Evolutionary conservation across 2,113 vertebrate genomes (phyloP).

Genomic region (Channa maculata): DNA sequence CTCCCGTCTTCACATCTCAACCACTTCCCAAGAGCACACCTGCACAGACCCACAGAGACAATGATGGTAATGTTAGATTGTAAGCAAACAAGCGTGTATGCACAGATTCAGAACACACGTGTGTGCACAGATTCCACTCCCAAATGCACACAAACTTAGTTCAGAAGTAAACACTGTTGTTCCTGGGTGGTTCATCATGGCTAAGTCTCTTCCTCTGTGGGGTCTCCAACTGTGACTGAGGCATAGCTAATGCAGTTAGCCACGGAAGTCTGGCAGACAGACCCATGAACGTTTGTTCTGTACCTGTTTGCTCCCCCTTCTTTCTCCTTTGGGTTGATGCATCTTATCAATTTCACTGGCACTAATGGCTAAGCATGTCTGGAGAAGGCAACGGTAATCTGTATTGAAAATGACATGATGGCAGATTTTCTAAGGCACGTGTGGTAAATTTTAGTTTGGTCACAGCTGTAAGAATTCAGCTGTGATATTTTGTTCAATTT

Average conservation of each 20-base stretch:
- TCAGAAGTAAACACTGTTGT: slow-evolving; percentile 46
- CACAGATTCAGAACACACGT: slow-evolving; percentile 19
- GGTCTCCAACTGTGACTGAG: slow-evolving; percentile 66
- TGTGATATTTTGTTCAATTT: slow-evolving; percentile 14
- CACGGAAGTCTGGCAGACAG: slow-evolving; percentile 62
- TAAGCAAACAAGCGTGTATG: neutral
- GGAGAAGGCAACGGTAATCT: slow-evolving; percentile 57
- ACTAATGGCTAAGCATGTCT: slow-evolving; percentile 57
- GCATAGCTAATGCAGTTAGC: slow-evolving; percentile 72
- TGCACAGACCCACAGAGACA: slow-evolving; percentile 22
- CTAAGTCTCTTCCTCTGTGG: slow-evolving; percentile 64
- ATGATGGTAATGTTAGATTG: neutral
- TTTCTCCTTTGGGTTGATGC: neutral
- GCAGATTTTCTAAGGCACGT: slow-evolving; percentile 32
- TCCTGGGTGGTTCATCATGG: slow-evolving; percentile 46
- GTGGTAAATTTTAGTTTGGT: slow-evolving; percentile 34
- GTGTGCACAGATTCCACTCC: neutral
- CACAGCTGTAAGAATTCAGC: slow-evolving; percentile 15
- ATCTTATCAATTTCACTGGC: slow-evolving; percentile 49
- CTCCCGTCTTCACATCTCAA: slow-evolving; percentile 8
- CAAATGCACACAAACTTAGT: neutral
- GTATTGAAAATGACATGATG: slow-evolving; percentile 24
- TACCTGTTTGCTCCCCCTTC: slow-evolving; percentile 40
- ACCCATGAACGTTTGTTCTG: slow-evolving; percentile 30
- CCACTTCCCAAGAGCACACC: slow-evolving; percentile 30